phyloP scores from a whole-genome alignment of 2,888 invertebrate species.

The Microdon myrmicae region DNA sequence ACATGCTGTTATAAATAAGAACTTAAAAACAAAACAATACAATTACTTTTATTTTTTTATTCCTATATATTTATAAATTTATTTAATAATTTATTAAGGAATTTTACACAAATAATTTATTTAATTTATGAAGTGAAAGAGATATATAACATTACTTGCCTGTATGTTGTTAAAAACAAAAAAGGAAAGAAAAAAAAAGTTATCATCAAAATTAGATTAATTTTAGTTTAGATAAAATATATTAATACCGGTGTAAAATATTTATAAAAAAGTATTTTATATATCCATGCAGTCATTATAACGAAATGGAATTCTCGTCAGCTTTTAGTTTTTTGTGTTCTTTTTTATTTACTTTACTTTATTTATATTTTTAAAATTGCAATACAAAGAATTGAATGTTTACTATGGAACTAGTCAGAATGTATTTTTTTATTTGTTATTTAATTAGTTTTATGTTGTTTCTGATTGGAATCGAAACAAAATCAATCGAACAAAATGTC shows the following conservation, averaged over 20 bases:
- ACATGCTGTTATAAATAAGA: no score
- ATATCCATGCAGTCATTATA: no score
- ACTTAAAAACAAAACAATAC: neutral
- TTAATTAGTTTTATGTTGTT: no score
- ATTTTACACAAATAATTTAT: slow-evolving; percentile 15
- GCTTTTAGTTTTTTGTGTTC: no score
- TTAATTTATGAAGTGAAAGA: no score
- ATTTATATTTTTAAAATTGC: slow-evolving; percentile 20
- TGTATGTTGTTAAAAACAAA: no score
- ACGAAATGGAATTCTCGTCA: no score
- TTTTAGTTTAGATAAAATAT: slow-evolving; percentile 46
- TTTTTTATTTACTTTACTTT: slow-evolving; percentile 26
- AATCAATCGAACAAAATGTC: slow-evolving; percentile 19
- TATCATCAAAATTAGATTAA: slow-evolving; percentile 29
- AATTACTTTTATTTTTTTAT: neutral
- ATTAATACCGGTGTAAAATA: no score
- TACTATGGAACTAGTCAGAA: slow-evolving; percentile 37
- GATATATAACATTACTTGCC: no score
- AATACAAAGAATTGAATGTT: slow-evolving; percentile 36
- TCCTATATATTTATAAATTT: slow-evolving; percentile 1
- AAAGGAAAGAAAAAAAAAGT: no score
- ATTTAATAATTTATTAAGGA: slow-evolving; percentile 10
- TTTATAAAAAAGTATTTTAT: no score
- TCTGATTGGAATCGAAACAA: no score
- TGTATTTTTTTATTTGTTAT: slow-evolving; percentile 6